Evolutionary conservation across 2,797 vertebrate species (phyloP), one percentile per base, ranked within the genome.

Genomic region (Hydrocynus forskahlii): DNA sequence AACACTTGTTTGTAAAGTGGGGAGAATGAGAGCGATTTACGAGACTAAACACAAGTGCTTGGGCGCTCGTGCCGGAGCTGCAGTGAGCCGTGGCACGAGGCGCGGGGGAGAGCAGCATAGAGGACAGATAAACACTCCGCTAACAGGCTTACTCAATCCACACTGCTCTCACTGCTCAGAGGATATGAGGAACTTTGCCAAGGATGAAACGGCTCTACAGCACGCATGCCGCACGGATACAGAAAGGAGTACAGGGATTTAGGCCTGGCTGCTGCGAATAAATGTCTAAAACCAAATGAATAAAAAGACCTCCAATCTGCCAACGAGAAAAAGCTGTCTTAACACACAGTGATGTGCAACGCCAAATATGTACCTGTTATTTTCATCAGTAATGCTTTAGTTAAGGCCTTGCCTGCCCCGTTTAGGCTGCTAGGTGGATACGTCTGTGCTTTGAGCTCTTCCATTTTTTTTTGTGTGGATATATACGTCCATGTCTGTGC

Each of bases 11-110:
- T 48, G 70, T 38, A 63, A 77, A 70, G 70, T 23, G 29, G 29
- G 74, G 69, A 77, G 70, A 21, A 77, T 60, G 17, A 78, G 71
- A 80, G 74, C 12, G 78, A 72, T 79, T 79, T 72, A 71, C 10
- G 57, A 68, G 78, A 60, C 78, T 72, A 64, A 80, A 80, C 71
- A 80, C 70, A 62, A 62, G 45, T n/a, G 70, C 29, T 40, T 13
- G 17, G 17, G 29, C 35, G 19, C 43, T 38, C 29, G 45, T 21
- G 71, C 71, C 10, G 29, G 54, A 38, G 54, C 54, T 40, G 19
- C 55, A 21, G 38, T 8, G 54, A 70, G 68, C 68, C 45, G 29
- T 13, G 55, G 55, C 12, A 2, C 16, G 35, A 40, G 71, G 71
- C 29, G 9, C 45, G 35, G 35, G 52, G 54, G 29, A 35, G 29